Evolutionary conservation across 1,140 invertebrate genomes (phyloP), one percentile per base, ranked within the genome.

Genomic region (Drosophila pallidifrons): DNA sequence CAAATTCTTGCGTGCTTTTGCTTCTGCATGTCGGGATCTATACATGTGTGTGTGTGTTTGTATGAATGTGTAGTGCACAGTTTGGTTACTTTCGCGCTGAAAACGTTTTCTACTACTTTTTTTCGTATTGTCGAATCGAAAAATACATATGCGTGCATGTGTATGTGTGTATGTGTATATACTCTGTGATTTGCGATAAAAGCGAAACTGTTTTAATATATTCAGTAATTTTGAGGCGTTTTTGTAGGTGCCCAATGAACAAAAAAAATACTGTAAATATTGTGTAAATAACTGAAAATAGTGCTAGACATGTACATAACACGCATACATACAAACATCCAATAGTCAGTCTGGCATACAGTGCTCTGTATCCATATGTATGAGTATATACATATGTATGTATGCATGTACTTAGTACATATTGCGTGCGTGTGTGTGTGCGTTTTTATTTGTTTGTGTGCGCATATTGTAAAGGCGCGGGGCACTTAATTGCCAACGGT

Each of bases 201-300:
- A 75, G 38, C 66, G 28, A 63, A 75, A 75, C 58, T 32, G 43
- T 75, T 25, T 69, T 41, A 46, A 60, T 69, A 67, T 72, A 43
- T 57, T 71, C 16, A 41, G 30, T 61, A 80, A 77, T 57, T 71
- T 65, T 58, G 43, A 69, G 61, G 47, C 74, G 55, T 58, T 60
- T 16, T 25, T 32, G 28, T 52, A 54, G 13, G n/a, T 59, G 45
- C 63, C 20, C 10, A 25, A 32, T 51, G 46, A 58, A 35, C 63
- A 25, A n/a, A 54, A 35, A 77, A 65, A 66, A 60, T 69, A 78
- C 60, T 76, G 47, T 20, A 66, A 85, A 73, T 75, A 69, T 78
- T 89, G 85, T 89, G 85, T 89, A 89, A 89, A 89, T 81, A 89
- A 89, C 78, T 85, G 81, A 89, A 89, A 81, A 88, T 81, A 79